Conservation (phyloP, 2,113 vertebrate species). For the Gracilinanus agilis region DNA sequence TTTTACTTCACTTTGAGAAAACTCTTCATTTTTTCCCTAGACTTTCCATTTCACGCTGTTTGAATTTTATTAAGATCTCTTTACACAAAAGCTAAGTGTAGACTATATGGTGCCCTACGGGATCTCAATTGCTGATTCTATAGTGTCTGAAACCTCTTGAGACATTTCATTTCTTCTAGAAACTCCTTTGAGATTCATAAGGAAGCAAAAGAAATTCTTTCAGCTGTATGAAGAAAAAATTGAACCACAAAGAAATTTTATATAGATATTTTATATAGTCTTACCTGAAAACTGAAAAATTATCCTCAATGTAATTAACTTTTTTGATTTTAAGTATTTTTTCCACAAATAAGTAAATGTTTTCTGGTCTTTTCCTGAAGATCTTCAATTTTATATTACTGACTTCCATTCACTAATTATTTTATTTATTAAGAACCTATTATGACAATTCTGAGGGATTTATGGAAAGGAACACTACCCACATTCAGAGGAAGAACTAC, state of each 20-base stretch:
- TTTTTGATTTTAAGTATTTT: not conserved
- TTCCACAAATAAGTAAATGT: not conserved
- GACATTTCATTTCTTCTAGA: constrained; percentile 75
- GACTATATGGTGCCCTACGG: constrained; percentile 73
- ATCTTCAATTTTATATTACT: not conserved
- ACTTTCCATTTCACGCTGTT: constrained; percentile 85
- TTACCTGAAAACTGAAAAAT: not conserved
- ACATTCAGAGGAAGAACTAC: too few species aligned
- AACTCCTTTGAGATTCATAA: constrained; percentile 67
- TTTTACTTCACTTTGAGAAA: constrained; percentile 80
- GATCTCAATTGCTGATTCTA: constrained; percentile 63
- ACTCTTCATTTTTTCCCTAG: constrained; percentile 75
- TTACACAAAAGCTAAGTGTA: constrained; percentile 75
- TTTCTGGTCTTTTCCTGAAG: constrained; percentile 19
- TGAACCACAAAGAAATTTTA: constrained; percentile 48
- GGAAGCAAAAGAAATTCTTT: constrained; percentile 60
- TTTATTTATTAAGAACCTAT: not conserved
- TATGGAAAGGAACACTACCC: too few species aligned
- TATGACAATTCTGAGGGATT: too few species aligned
- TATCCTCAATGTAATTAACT: too few species aligned
- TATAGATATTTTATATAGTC: not conserved
- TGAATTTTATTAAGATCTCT: constrained; percentile 86
- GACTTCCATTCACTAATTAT: not conserved
- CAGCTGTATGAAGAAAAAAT: constrained; percentile 65
- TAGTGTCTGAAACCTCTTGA: constrained; percentile 74